Percentiles rank a stretch among this genome's conserved stretches.
Evolutionary conservation across 2,113 vertebrate species (phyloP).

Genomic region (Leiothrix lutea): DNA sequence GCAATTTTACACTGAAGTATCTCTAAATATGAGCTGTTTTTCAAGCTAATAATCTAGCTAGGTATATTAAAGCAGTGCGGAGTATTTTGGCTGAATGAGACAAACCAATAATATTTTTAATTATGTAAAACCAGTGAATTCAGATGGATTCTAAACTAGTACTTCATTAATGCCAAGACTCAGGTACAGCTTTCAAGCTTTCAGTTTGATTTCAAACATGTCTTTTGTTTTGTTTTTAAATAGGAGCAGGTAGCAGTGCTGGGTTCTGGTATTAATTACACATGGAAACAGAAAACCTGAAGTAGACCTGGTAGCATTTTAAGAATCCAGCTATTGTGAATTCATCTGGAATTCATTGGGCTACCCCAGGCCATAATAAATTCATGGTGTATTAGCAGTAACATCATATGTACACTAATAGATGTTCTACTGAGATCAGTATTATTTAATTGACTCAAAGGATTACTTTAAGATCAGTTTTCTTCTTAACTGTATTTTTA

Average conservation of each 20-base stretch:
- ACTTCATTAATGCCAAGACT: neutral
- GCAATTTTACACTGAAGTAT: neutral
- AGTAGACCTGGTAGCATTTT: slow-evolving; percentile 59
- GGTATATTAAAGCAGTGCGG: neutral
- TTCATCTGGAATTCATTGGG: slow-evolving; percentile 61
- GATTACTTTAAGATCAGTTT: slow-evolving; percentile 52
- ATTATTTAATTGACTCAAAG: slow-evolving; percentile 59
- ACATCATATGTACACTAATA: slow-evolving; percentile 46
- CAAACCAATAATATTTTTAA: neutral
- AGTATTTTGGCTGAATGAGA: neutral
- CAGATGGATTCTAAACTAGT: neutral
- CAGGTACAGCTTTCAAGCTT: neutral
- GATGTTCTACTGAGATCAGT: slow-evolving; percentile 46
- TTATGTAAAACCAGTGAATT: neutral
- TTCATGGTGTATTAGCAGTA: slow-evolving; percentile 54
- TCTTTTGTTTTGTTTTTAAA: neutral
- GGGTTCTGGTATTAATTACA: slow-evolving; percentile 47
- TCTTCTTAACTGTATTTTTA: slow-evolving; percentile 12
- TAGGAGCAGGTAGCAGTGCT: slow-evolving; percentile 19
- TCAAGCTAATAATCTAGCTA: neutral
- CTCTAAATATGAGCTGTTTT: neutral
- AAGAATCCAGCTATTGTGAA: slow-evolving; percentile 51
- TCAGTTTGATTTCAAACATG: neutral
- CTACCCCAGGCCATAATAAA: slow-evolving; percentile 50
- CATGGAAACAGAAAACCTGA: slow-evolving; percentile 48